These are phyloP conservation scores for Cecidostiba fungosa DNA, from an alignment of 2,888 invertebrate species.

Conservation along the genomic window DNA sequence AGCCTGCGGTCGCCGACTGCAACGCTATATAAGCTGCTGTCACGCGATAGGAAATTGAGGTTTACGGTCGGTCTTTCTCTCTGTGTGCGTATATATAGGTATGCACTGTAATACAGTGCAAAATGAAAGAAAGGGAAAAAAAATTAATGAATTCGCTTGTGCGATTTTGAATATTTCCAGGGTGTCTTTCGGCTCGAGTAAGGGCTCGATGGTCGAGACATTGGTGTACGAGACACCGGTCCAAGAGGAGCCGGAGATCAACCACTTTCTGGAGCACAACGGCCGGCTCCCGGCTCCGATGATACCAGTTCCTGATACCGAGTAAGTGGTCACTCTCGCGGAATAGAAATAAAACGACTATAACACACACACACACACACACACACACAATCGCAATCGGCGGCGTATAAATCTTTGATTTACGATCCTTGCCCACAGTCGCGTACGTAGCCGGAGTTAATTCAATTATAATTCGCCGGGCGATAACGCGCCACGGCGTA, in stretches of 20 bases:
- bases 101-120: not conserved
- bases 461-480: slow-evolving; percentile 19
- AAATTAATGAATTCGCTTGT: not conserved
- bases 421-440: not conserved
- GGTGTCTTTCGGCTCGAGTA: slow-evolving; percentile 96
- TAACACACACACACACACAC: not conserved
- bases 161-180: slow-evolving; percentile 81
- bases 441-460: not conserved
- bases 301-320: slow-evolving; percentile 78
- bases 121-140: not conserved
- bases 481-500: not conserved
- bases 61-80: slow-evolving; percentile 71
- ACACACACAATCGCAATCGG: not conserved
- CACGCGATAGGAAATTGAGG: slow-evolving; percentile 73
- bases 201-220: slow-evolving; percentile 97
- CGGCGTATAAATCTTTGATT: slow-evolving; percentile 5
- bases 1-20: slow-evolving; percentile 19
- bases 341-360: slow-evolving; percentile 31
- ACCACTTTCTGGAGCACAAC: slow-evolving; percentile 81
- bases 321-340: slow-evolving; percentile 72
- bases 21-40: slow-evolving; percentile 19
- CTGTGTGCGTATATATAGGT: not conserved
- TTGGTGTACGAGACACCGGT: slow-evolving; percentile 91
- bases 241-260: slow-evolving; percentile 89
- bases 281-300: slow-evolving; percentile 76